Base-by-base conservation (phyloP, 2,888 invertebrate genomes). In the Ischnura elegans region DNA sequence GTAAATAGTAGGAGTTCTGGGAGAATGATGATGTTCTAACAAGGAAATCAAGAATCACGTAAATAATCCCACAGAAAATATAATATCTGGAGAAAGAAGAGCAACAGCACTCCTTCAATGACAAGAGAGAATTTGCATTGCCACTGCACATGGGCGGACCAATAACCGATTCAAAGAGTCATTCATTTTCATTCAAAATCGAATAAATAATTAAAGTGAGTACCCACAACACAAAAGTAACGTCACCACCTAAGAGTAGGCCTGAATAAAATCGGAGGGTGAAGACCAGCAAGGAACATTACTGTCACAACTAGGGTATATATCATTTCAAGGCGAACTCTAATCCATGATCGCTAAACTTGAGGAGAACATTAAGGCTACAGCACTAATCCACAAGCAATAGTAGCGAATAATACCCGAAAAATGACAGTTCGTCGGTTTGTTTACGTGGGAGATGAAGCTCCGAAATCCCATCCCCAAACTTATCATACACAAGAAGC, bases 361-460 rank as follows among this genome's bases (percentile, higher is more conserved):
- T 76, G 36, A 76, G 10, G 36, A 10, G 36, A 76, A 76, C 36
- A 0, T 76, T 0, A 76, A 36, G 0, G 13, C 29, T 13, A 76
- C 8, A 13, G 13, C 21, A 76, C 76, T 29, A 25, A 36, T 10
- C 36, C 21, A 25, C 36, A 10, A 13, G 16, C 3, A 36, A 76
- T 36, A 76, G 76, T 36, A 8, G 36, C 5, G 36, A 61, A 6
- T 13, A 76, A 0, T 10, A 76, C 36, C 8, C 29, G 2, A 42
- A n/a, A 45, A 90, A 66, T 90, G 90, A 90, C 90, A 90, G 90
- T 43, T 90, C 90, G 55, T 42, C 61, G 90, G 90, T 90, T 90
- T 90, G 90, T 90, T 90, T 90, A 90, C 90, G 42, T 66, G 43
- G 43, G 90, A 61, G 43, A 55, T n/a, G 10, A 61, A 25, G 76